phyloP scores from a whole-genome alignment of 2,888 invertebrate genomes.

The Hemaris fuciformis region DNA sequence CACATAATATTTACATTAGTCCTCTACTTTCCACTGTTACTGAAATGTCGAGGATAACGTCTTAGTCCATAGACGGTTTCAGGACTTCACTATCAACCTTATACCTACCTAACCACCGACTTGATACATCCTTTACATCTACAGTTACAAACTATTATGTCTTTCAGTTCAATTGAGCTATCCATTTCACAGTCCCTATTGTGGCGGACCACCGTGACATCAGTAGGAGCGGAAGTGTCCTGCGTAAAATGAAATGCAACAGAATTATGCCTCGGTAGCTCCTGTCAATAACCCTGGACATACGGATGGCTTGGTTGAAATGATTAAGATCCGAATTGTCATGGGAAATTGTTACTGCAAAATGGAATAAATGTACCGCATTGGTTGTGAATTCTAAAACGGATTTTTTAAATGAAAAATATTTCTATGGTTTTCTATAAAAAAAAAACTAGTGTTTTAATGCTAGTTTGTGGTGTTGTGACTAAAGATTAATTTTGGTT shows the following conservation, averaged over 20 bases:
- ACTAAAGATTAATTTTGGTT: too few species aligned
- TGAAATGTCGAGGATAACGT: too few species aligned
- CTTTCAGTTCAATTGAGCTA: background rate
- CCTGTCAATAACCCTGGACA: constrained; percentile 22
- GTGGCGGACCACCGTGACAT: constrained; percentile 43
- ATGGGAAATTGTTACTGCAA: background rate
- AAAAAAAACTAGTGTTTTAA: too few species aligned
- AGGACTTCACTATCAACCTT: too few species aligned
- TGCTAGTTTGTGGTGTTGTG: too few species aligned
- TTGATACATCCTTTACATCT: background rate
- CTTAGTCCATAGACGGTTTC: too few species aligned
- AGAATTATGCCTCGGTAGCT: background rate
- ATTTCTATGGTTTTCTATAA: too few species aligned
- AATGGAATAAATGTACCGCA: background rate
- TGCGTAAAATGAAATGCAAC: constrained; percentile 23
- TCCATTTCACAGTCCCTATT: background rate
- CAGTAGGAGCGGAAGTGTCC: constrained; percentile 37
- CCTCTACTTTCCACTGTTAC: too few species aligned
- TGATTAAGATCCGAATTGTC: background rate
- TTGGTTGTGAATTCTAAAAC: too few species aligned
- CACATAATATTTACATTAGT: too few species aligned
- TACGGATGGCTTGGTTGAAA: constrained; percentile 28
- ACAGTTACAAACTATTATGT: background rate
- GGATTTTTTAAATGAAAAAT: too few species aligned
- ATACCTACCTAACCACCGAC: too few species aligned